Conservation (phyloP, 2,113 vertebrate genomes). For the Ailurus styani region DNA sequence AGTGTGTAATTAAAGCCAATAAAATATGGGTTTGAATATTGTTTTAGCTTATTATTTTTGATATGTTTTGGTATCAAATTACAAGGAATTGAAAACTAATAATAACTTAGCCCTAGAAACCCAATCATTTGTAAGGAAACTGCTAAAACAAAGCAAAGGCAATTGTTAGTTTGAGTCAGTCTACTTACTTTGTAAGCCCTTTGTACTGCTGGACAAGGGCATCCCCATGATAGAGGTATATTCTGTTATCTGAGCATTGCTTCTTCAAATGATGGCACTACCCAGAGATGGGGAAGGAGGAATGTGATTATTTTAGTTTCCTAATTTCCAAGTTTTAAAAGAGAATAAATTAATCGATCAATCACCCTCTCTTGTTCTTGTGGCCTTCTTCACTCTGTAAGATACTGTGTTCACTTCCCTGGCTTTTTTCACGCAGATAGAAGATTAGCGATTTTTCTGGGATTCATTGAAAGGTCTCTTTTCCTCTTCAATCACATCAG, state of each 20-base stretch:
- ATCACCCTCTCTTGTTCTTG: slow-evolving; percentile 83
- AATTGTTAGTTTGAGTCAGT: slow-evolving; percentile 66
- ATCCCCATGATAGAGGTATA: slow-evolving; percentile 56
- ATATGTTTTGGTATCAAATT: slow-evolving; percentile 81
- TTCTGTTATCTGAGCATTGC: slow-evolving; percentile 64
- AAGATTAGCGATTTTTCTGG: slow-evolving; percentile 72
- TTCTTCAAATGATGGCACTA: slow-evolving; percentile 69
- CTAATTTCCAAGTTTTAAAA: slow-evolving; percentile 73
- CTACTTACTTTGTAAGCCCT: slow-evolving; percentile 76
- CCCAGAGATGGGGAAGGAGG: slow-evolving; percentile 80
- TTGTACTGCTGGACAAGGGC: slow-evolving; percentile 55
- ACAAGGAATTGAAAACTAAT: slow-evolving; percentile 73
- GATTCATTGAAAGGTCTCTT: slow-evolving; percentile 78
- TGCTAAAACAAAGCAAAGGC: slow-evolving; percentile 70
- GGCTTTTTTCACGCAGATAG: slow-evolving; percentile 79
- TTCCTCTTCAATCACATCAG: slow-evolving; percentile 81
- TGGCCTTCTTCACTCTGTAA: slow-evolving; percentile 87
- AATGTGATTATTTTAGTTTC: slow-evolving; percentile 73
- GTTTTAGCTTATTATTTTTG: slow-evolving; percentile 83
- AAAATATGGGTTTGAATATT: slow-evolving; percentile 81
- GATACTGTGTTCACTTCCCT: slow-evolving; percentile 81
- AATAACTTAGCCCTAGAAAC: slow-evolving; percentile 69
- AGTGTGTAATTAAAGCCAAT: slow-evolving; percentile 82
- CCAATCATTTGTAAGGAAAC: slow-evolving; percentile 75
- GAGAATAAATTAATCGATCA: slow-evolving; percentile 65